A percentile compares a stretch with the other conserved stretches of the same genome.
Evolutionary conservation across 2,113 vertebrate genomes (phyloP).

Genomic region (Poeciliopsis occidentalis): DNA sequence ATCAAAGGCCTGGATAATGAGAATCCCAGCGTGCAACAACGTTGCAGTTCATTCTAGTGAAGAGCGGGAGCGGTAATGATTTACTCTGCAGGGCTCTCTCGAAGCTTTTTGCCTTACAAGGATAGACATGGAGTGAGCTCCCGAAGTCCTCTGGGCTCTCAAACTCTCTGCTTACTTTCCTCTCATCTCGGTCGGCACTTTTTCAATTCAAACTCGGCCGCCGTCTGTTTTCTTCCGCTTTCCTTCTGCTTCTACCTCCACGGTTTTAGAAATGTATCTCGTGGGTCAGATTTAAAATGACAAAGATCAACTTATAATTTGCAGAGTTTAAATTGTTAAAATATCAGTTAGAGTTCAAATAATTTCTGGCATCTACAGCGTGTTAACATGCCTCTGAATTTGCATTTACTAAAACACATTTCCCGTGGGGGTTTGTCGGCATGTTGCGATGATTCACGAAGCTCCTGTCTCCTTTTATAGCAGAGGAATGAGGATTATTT

Average conservation of each 20-base stretch:
- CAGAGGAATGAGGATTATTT: conserved; percentile 88
- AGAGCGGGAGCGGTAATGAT: conserved; percentile 54
- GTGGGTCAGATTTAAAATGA: neutral
- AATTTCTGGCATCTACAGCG: conserved; percentile 4
- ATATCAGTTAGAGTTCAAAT: neutral
- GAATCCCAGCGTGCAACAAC: neutral
- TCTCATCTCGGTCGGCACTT: conserved; percentile 41
- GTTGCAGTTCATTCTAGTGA: conserved; percentile 15
- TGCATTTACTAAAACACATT: conserved; percentile 58
- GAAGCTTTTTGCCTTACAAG: conserved; percentile 77
- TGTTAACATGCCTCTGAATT: conserved; percentile 11
- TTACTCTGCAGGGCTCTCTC: conserved; percentile 58
- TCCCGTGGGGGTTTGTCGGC: conserved; percentile 75
- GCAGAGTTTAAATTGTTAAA: neutral
- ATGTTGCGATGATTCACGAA: conserved; percentile 82
- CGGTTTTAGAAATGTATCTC: neutral
- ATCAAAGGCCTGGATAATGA: neutral
- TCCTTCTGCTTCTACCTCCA: neutral
- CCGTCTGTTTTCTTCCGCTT: neutral
- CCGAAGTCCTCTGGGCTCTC: conserved; percentile 40
- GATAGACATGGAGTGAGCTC: conserved; percentile 60
- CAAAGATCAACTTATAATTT: neutral
- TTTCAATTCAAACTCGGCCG: conserved; percentile 39
- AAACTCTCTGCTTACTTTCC: conserved; percentile 40
- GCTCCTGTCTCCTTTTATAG: conserved; percentile 93